Base-by-base conservation (phyloP, 2,888 invertebrate species). In the Bembecia ichneumoniformis region DNA sequence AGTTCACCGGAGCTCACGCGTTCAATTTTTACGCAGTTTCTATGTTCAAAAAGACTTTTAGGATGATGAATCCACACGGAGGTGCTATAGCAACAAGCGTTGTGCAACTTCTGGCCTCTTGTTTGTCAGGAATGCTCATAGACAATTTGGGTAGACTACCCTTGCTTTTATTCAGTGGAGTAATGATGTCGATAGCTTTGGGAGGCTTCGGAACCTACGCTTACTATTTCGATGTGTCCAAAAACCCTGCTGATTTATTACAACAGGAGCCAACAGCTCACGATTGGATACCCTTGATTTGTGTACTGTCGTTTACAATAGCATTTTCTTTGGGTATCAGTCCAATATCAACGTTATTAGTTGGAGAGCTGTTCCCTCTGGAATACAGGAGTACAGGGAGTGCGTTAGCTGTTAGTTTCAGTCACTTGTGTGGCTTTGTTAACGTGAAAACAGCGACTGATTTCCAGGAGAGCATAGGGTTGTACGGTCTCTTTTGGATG, bases 401-500 rank as follows among this genome's bases (percentile, higher is more conserved):
- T 47, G 84, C 87, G 1, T 82, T 96, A 58, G 94, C 95, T 11
- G 93, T 95, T 0, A 91, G 94, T 54, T 93, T 94, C 71, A 95
- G 94, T 69, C 94, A 95, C 79, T 89, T 93, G n/a, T 95, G 94
- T 76, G 94, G 94, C 52, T 95, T 95, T 74, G 89, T 94, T 15
- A 93, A 94, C 50, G 94, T 95, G 5, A 95, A 95, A 77, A 93
- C 94, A 9, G 94, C 94, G 66, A 91, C 94, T 52, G 94, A 94
- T 75, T 92, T 95, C 68, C 91, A 93, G 58, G 84, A 92, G 69
- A 79, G 90, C 51, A 88, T 95, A 52, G 94, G 94, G 0, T 72
- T 94, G 15, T 91, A 94, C 71, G 96, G 95, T 7, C 90, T 95
- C 1, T 97, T 96, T 73, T 96, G 95, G 94, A 82, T 96, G 62